A percentile compares a stretch with the other conserved stretches of the same genome.
Conservation (phyloP, 2,113 vertebrate genomes). For the Dryoscopus gambensis region DNA sequence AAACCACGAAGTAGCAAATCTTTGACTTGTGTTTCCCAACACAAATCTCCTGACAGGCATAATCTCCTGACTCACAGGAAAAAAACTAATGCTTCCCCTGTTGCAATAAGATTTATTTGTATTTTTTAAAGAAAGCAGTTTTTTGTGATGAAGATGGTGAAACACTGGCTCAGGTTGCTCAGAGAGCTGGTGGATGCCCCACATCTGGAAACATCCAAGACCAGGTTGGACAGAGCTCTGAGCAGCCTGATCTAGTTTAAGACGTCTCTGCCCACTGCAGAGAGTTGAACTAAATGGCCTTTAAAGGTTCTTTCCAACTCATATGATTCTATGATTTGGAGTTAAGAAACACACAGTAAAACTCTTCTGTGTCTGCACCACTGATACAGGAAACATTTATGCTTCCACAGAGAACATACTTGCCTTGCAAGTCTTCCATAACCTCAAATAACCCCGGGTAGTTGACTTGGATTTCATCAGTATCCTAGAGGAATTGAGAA, state of each 20-base stretch:
- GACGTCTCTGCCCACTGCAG: not conserved
- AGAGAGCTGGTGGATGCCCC: not conserved
- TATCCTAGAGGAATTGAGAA: constrained; percentile 76
- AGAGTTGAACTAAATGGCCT: not conserved
- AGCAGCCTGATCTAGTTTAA: not conserved
- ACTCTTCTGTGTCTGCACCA: not conserved
- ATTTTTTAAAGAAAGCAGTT: not conserved
- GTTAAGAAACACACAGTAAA: not conserved
- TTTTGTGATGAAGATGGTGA: not conserved
- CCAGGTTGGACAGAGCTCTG: fast-evolving
- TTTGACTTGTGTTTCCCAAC: not conserved
- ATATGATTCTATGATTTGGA: not conserved
- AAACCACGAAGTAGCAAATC: fast-evolving
- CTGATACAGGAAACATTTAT: not conserved
- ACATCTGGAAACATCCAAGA: not conserved
- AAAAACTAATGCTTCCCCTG: not conserved
- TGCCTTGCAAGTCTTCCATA: constrained; percentile 93
- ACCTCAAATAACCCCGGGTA: constrained; percentile 91
- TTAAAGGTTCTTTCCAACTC: not conserved
- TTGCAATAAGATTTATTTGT: not conserved
- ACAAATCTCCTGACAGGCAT: not conserved
- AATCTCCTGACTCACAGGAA: not conserved
- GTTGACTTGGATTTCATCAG: constrained; percentile 89
- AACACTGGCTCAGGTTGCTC: not conserved
- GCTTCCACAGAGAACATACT: not conserved